Evolutionary conservation across 2,888 invertebrate genomes (phyloP).

Genomic region (Thereva unica): DNA sequence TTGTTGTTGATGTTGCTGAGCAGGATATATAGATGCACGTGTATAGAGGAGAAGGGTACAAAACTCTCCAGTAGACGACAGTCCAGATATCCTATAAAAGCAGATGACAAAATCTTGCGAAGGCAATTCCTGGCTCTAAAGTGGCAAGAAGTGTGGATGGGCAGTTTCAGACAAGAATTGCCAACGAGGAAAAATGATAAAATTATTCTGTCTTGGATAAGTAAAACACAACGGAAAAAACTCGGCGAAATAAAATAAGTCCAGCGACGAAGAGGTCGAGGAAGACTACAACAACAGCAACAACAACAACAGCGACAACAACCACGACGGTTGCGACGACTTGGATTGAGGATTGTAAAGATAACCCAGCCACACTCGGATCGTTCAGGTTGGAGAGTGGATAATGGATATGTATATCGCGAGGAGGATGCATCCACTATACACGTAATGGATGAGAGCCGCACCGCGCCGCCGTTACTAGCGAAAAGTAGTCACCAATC

Average conservation of each 20-base stretch:
- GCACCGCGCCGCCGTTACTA: too few relatives aligned
- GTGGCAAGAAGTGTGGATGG: slow-evolving; percentile 11
- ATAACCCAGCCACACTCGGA: too few relatives aligned
- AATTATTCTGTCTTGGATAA: slow-evolving; percentile 23
- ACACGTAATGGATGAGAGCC: too few relatives aligned
- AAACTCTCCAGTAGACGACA: neutral
- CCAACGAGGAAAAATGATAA: slow-evolving; percentile 32
- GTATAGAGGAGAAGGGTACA: too few relatives aligned
- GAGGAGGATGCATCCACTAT: too few relatives aligned
- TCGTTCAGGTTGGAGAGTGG: too few relatives aligned
- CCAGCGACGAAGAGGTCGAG: too few relatives aligned
- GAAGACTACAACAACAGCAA: neutral
- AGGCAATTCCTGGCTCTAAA: slow-evolving; percentile 2
- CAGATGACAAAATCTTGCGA: slow-evolving; percentile 28
- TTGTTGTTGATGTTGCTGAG: neutral
- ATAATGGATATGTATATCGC: too few relatives aligned
- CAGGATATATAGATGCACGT: neutral
- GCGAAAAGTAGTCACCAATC: too few relatives aligned
- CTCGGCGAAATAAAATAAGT: neutral
- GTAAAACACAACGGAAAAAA: neutral
- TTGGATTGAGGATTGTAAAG: too few relatives aligned
- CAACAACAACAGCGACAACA: neutral
- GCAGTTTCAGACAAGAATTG: slow-evolving; percentile 26
- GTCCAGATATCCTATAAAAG: slow-evolving; percentile 14
- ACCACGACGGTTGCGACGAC: too few relatives aligned